Base-by-base conservation (phyloP, 2,113 vertebrate genomes). In the Plotosus lineatus region DNA sequence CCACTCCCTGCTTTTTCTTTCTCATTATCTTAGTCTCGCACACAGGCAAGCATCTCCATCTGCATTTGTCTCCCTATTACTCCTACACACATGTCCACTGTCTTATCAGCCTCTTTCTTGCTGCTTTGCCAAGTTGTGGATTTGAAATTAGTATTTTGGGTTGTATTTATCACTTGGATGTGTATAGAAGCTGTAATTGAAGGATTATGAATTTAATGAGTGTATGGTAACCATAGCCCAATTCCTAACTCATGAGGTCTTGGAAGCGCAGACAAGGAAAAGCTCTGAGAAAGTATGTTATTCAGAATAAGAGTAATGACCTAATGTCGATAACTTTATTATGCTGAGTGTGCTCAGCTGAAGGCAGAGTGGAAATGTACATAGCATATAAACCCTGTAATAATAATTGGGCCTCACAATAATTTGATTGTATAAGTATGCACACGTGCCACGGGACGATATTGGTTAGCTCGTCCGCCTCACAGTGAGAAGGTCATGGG, bases 41-140 rank as follows among this genome's bases (percentile, higher is more conserved):
- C 58, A 63, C 82, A 60, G 55, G 68, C 81, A 83, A 75, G 80
- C 84, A 58, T 83, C 74, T 80, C 72, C 26, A 53, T 80, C 46
- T 56, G 68, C 56, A 28, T 51, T 80, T 50, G 58, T 60, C 55
- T 75, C 48, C 77, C n/a, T 42, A 73, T 80, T 80, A 80, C 81
- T 82, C 84, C 51, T 74, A 61, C 81, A 81, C 83, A 78, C 68
- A 58, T 77, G n/a, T 48, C 61, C 36, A 61, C 66, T 40, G 60
- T 28, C 31, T 77, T 58, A 40, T 33, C 69, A 42, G 7, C 61
- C 78, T 78, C 44, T 79, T 58, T 46, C 48, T 79, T 58, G 15
- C 21, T 46, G 23, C 50, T 72, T 81, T 71, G 9, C 60, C 73
- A 60, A 40, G 36, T 83, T 79, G 42, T 44, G 78, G 46, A 50